A percentile compares a stretch with the other conserved stretches of the same genome.
Evolutionary conservation across 2,113 vertebrate genomes (phyloP).

Genomic region (Progne subis): DNA sequence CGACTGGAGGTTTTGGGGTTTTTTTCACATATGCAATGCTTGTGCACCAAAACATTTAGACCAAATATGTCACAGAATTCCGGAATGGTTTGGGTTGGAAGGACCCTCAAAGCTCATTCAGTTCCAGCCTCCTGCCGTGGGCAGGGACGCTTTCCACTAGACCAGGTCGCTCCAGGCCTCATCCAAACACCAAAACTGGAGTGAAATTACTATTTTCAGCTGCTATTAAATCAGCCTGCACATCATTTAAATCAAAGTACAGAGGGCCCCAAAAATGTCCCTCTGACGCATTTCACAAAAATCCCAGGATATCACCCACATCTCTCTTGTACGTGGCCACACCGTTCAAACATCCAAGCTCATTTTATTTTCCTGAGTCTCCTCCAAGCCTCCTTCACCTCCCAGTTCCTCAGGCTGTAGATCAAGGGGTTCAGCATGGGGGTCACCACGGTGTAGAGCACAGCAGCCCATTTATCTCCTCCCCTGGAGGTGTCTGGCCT

Average conservation of each 20-base stretch:
- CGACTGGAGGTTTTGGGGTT: accelerated
- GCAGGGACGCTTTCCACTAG: not conserved
- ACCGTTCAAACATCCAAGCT: not conserved
- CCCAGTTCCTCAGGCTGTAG: slow-evolving; percentile 62
- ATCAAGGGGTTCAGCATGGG: slow-evolving; percentile 62
- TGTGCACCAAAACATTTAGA: not conserved
- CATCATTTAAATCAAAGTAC: not conserved
- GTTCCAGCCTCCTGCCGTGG: not conserved
- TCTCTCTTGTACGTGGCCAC: not conserved
- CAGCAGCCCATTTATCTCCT: slow-evolving; percentile 15
- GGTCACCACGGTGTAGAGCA: slow-evolving; percentile 44
- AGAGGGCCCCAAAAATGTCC: not conserved
- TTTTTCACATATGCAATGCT: accelerated
- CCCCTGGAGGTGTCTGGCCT: not conserved
- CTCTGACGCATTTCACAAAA: not conserved
- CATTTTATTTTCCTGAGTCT: not conserved
- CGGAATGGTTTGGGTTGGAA: not conserved
- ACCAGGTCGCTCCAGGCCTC: not conserved
- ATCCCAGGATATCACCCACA: not conserved
- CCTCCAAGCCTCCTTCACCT: slow-evolving; percentile 47
- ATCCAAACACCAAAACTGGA: not conserved
- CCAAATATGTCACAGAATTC: not conserved
- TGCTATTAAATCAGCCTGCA: accelerated
- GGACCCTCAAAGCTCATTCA: not conserved
- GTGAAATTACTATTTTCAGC: not conserved